These are phyloP conservation scores for Catostomus latipinnis DNA, from an alignment of 2,797 vertebrate species.

Conservation along the genomic window DNA sequence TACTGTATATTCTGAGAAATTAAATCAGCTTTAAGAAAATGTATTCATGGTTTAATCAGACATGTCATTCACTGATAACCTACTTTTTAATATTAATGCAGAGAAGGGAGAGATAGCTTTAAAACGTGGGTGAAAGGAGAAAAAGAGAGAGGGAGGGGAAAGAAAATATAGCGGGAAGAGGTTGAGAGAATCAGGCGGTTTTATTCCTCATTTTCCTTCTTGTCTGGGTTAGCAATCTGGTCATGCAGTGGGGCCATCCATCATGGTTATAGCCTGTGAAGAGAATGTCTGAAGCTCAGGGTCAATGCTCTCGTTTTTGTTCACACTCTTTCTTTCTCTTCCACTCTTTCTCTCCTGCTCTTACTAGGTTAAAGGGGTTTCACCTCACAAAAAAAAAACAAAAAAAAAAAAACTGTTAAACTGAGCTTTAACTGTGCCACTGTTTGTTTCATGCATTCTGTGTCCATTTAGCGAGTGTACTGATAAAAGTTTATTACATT, in stretches of 20 bases:
- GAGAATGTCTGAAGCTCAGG: conserved; percentile 66
- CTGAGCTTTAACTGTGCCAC: no score
- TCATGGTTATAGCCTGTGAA: conserved; percentile 74
- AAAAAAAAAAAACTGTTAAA: no score
- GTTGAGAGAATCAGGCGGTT: conserved; percentile 64
- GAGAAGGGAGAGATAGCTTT: conserved; percentile 30
- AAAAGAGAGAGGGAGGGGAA: conserved; percentile 35
- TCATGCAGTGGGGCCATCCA: conserved; percentile 70
- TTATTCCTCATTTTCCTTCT: conserved; percentile 74
- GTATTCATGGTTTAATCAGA: conserved; percentile 56
- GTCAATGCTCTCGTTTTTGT: conserved; percentile 54
- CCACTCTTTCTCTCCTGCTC: conserved; percentile 13
- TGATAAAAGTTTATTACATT: no score
- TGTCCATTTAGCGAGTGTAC: no score
- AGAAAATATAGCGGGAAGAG: conserved; percentile 43
- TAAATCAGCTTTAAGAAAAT: conserved; percentile 45
- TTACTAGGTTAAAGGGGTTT: conserved; percentile 45
- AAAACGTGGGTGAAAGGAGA: conserved; percentile 24
- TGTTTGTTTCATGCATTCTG: no score
- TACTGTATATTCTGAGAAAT: conserved; percentile 18
- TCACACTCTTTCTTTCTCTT: conserved; percentile 29
- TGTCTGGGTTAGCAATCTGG: conserved; percentile 78
- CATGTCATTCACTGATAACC: conserved; percentile 48
- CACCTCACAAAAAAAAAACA: conserved; percentile 16
- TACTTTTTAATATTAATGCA: conserved; percentile 44